Evolutionary conservation across 2,888 invertebrate genomes (phyloP).

Genomic region (Lithophane semibrunnea): DNA sequence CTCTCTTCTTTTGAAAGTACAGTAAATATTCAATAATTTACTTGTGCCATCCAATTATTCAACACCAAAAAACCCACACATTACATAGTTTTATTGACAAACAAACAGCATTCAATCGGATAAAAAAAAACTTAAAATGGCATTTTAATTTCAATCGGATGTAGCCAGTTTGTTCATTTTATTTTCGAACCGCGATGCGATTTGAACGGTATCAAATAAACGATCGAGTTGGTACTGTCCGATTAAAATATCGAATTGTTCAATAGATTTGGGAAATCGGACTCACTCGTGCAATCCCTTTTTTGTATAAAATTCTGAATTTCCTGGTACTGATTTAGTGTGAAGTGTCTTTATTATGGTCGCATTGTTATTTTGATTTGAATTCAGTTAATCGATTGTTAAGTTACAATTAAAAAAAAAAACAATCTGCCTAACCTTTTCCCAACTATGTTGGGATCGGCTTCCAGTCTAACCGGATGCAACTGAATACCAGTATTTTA

Average conservation of each 20-base stretch:
- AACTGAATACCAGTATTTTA: too few species aligned
- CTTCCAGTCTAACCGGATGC: too few species aligned
- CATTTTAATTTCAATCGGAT: conserved; percentile 53
- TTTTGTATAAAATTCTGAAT: conserved; percentile 50
- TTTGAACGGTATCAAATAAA: conserved; percentile 60
- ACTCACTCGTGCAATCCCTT: conserved; percentile 49
- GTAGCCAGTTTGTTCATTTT: conserved; percentile 51
- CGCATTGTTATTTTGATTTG: conserved; percentile 21
- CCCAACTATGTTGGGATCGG: too few species aligned
- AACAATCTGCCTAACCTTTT: too few species aligned
- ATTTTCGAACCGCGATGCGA: conserved; percentile 41
- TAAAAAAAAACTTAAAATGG: conserved; percentile 26
- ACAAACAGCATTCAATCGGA: conserved; percentile 8
- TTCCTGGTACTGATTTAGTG: conserved; percentile 20
- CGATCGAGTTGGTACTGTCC: conserved; percentile 57
- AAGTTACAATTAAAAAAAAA: not conserved
- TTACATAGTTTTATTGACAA: conserved; percentile 25
- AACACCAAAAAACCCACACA: not conserved
- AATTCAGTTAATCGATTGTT: conserved; percentile 12
- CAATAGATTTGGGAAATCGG: conserved; percentile 66
- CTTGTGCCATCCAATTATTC: not conserved
- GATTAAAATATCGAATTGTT: conserved; percentile 72
- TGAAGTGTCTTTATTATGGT: conserved; percentile 34
- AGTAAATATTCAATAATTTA: not conserved
- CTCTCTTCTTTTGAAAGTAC: not conserved